Evolutionary conservation across 2,113 vertebrate species (phyloP), one percentile per base, ranked within the genome.

Genomic region (Pogona vitticeps): DNA sequence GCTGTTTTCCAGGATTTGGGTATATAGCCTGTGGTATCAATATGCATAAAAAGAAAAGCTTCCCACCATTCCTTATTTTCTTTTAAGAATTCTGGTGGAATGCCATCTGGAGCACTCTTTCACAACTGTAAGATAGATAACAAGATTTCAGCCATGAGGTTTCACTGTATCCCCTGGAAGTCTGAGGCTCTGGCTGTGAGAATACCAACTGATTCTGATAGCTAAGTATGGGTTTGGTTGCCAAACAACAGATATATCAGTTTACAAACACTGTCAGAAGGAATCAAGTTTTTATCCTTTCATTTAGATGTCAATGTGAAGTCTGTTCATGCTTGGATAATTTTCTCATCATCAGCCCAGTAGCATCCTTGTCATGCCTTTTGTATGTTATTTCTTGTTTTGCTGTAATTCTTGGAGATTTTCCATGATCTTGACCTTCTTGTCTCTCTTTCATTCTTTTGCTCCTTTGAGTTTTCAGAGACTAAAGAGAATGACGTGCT

Each of bases 391-490:
- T 38, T 40, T 65, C 5, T 65, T 40, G 6, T 59, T 88, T 73
- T 76, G 71, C 72, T 75, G 46, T 72, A 76, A 40, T 80, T 83
- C 73, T 83, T 84, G 40, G 31, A 87, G n/a, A 68, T 18, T 1
- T 14, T 52, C 73, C 58, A 33, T 75, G 79, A 65, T 80, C 40
- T 65, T 18, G 13, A 6, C 20, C n/a, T 81, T 81, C 61, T 73
- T 7, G 20, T 36, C 2, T 68, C 13, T 83, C 87, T 82, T 76
- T 90, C 87, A 42, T 72, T 82, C 40, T 13, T 78, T 2, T 14
- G 71, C 14, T 85, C 71, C 63, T 86, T 72, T 91, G 84, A 89
- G 85, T 81, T 88, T 56, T 18, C 63, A 36, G 38, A 26, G 40
- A 85, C n/a, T 58, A 52, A 85, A 85, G 61, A 59, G 42, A 42